Base-by-base conservation (phyloP, 1,140 invertebrate genomes). In the Drosophila nigromelanica region DNA sequence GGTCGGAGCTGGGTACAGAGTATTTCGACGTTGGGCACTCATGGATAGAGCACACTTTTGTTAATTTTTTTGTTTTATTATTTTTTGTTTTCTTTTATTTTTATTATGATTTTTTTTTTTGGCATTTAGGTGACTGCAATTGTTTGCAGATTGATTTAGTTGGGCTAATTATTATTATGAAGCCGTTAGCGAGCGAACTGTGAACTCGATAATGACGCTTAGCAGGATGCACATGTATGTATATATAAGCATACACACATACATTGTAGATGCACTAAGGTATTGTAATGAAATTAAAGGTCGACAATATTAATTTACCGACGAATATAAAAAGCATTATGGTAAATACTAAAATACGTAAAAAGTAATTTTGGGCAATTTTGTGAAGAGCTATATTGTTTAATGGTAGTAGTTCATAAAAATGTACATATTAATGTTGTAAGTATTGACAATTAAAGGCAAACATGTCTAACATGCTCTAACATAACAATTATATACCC, bases 111-210 rank as follows among this genome's bases (percentile, higher is more conserved):
- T 39, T 63, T 14, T 69, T 50, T 47, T 43, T 59, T 80, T 79
- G 67, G 76, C 73, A 80, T 67, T 78, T 45, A 56, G 39, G 21
- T 60, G 30, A 59, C 39, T 56, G 72, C 71, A 73, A 55, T 54
- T 58, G 54, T 40, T 43, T 37, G 55, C 39, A 56, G 54, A 0
- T 18, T 59, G 14, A 35, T 60, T 47, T 8, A 47, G 30, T 67
- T 59, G 63, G 35, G 21, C 45, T 67, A 67, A 67, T 59, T 66
- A 47, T 48, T 35, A 21, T 30, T 54, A 56, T 66, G 52, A 66
- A 56, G 75, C 67, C 71, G 56, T 37, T 45, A 56, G 75, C 54
- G 37, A 68, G 64, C 64, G 64, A 68, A 68, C 78, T 70, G 58
- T 56, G 67, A 80, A 80, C 61, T 68, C 64, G 55, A 14, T 40